phyloP scores from a whole-genome alignment of 2,113 vertebrate genomes.

The Nipponia nippon region DNA sequence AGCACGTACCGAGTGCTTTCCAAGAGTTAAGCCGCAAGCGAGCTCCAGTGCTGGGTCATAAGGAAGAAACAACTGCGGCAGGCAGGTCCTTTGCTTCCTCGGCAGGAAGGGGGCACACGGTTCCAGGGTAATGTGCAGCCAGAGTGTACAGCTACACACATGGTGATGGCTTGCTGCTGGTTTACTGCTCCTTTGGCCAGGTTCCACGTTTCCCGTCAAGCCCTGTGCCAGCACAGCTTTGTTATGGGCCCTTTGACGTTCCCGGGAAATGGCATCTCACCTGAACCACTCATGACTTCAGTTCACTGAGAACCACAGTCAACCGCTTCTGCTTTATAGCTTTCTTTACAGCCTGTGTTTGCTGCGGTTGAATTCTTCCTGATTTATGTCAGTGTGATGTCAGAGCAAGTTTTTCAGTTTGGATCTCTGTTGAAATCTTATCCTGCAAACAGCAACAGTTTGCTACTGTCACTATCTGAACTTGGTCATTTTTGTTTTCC shows the following conservation, averaged over 20 bases:
- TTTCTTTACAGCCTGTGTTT: conserved; percentile 17
- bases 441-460: not conserved
- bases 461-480: conserved; percentile 18
- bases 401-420: conserved; percentile 12
- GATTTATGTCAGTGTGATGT: conserved; percentile 27
- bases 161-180: not conserved
- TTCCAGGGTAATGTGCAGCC: not conserved
- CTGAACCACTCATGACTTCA: not conserved
- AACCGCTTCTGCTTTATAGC: not conserved
- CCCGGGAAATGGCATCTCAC: not conserved
- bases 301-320: not conserved
- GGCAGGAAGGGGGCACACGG: not conserved
- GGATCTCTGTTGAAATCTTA: conserved; percentile 21
- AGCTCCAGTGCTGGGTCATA: not conserved
- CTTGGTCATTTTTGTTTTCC: conserved; percentile 43
- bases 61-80: not conserved
- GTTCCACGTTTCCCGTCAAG: not conserved
- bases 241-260: not conserved
- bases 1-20: rapidly evolving
- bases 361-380: conserved; percentile 24
- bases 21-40: rapidly evolving
- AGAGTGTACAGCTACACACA: rapidly evolving
- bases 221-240: not conserved
- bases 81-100: not conserved
- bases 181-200: not conserved